These are phyloP conservation scores for Lasiommata megera DNA, from an alignment of 2,888 invertebrate species.

Conservation along the genomic window DNA sequence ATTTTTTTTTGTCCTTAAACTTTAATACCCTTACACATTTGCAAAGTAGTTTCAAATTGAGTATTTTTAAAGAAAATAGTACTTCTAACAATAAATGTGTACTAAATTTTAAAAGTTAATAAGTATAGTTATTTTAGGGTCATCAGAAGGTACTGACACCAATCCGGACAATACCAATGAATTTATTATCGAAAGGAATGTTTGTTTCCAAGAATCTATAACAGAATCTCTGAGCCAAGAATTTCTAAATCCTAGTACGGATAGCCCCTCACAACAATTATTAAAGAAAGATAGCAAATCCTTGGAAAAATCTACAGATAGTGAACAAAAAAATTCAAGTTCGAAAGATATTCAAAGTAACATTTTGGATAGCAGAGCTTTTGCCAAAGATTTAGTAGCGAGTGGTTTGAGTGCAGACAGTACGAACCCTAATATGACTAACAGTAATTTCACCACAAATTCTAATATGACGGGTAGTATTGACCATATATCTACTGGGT, in stretches of 20 bases:
- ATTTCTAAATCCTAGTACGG: conserved; percentile 59
- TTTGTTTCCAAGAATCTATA: conserved; percentile 75
- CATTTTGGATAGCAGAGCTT: conserved; percentile 62
- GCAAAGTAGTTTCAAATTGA: too few species aligned
- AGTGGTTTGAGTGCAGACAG: conserved; percentile 67
- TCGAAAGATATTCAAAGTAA: conserved; percentile 66
- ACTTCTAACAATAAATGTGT: too few species aligned
- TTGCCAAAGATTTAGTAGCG: conserved; percentile 53
- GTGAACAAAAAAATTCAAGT: conserved; percentile 68
- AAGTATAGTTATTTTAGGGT: conserved; percentile 45
- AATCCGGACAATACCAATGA: conserved; percentile 71
- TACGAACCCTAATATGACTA: conserved; percentile 68
- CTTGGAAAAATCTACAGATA: conserved; percentile 58
- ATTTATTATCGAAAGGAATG: conserved; percentile 71
- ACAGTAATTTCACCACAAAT: conserved; percentile 69
- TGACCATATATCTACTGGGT: conserved; percentile 61
- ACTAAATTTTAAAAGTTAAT: background rate
- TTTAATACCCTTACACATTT: too few species aligned
- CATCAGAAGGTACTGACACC: conserved; percentile 67
- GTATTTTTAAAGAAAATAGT: too few species aligned
- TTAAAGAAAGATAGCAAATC: conserved; percentile 63
- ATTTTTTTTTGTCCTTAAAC: too few species aligned
- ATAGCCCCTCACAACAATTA: conserved; percentile 53
- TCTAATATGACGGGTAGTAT: conserved; percentile 72
- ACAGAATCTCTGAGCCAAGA: conserved; percentile 73